Percentiles rank a stretch among this genome's conserved stretches.
Conservation (phyloP, 2,888 invertebrate species). For the Chrysotoxum bicinctum region DNA sequence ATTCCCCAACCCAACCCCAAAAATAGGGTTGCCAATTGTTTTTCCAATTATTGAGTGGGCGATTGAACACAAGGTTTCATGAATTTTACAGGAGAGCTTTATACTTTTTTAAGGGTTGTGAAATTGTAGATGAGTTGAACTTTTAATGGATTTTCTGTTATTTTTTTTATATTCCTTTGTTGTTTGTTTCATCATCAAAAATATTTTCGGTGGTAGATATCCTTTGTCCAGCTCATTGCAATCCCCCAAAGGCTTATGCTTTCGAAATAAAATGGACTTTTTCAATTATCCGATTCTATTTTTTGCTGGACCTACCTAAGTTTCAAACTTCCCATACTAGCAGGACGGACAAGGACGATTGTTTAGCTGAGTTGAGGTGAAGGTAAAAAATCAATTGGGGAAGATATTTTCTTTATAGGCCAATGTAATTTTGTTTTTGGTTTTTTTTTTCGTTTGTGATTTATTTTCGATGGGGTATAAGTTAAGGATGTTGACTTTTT, state of each 20-base stretch:
- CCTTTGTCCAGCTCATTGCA: slow-evolving; percentile 52
- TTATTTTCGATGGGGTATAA: slow-evolving; percentile 66
- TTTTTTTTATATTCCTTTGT: slow-evolving; percentile 23
- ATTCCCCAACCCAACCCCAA: not conserved
- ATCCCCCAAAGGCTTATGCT: slow-evolving; percentile 43
- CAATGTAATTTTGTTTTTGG: slow-evolving; percentile 44
- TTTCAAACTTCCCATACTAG: not conserved
- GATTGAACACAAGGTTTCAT: slow-evolving; percentile 65
- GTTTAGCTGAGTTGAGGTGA: slow-evolving; percentile 3
- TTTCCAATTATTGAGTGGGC: slow-evolving; percentile 70
- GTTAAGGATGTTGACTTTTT: slow-evolving; percentile 57
- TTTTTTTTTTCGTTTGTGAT: slow-evolving; percentile 50
- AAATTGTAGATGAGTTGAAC: slow-evolving; percentile 58
- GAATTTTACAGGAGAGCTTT: slow-evolving; percentile 55
- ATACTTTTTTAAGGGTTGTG: slow-evolving; percentile 21
- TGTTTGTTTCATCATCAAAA: slow-evolving; percentile 15
- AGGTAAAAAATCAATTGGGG: slow-evolving; percentile 63
- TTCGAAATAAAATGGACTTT: slow-evolving; percentile 62
- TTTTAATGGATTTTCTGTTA: slow-evolving; percentile 69
- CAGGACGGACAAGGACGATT: slow-evolving; percentile 1
- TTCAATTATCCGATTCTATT: slow-evolving; percentile 67
- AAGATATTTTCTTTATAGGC: slow-evolving; percentile 59
- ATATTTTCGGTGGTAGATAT: slow-evolving; percentile 53
- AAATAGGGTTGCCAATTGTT: slow-evolving; percentile 51
- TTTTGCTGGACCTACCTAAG: slow-evolving; percentile 5